These are phyloP conservation scores for Anguilla megastoma DNA, from an alignment of 2,797 vertebrate species.

Conservation along the genomic window DNA sequence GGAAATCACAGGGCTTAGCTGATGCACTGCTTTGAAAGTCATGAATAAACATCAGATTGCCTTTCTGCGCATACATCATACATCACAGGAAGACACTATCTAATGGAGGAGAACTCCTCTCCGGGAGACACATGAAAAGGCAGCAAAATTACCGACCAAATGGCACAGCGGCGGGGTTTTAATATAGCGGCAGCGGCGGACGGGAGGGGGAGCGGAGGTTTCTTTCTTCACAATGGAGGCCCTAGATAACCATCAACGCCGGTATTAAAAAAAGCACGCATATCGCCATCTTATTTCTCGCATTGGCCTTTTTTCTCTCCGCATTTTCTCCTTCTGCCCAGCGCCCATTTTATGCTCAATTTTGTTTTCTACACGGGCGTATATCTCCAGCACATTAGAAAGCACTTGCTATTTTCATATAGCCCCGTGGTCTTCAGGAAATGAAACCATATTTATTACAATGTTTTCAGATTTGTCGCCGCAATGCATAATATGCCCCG, in stretches of 20 bases:
- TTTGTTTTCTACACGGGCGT: slow-evolving; percentile 44
- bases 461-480: slow-evolving; percentile 36
- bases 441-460: slow-evolving; percentile 54
- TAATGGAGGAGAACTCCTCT: slow-evolving; percentile 74
- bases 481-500: slow-evolving; percentile 38
- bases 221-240: slow-evolving; percentile 67
- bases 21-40: slow-evolving; percentile 73
- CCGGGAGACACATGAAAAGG: slow-evolving; percentile 74
- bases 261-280: slow-evolving; percentile 45
- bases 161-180: slow-evolving; percentile 61
- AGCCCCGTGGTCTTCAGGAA: slow-evolving; percentile 45
- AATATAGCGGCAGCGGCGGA: slow-evolving; percentile 59
- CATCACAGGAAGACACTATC: slow-evolving; percentile 76
- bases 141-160: slow-evolving; percentile 70
- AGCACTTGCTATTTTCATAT: slow-evolving; percentile 50
- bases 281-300: background rate
- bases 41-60: slow-evolving; percentile 80
- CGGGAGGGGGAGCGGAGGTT: slow-evolving; percentile 53
- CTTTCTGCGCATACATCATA: slow-evolving; percentile 77
- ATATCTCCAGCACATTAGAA: slow-evolving; percentile 53
- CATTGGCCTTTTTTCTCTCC: background rate
- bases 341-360: slow-evolving; percentile 38
- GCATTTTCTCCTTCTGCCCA: background rate
- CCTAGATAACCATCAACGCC: slow-evolving; percentile 55
- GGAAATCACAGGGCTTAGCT: slow-evolving; percentile 74